Evolutionary conservation across 2,888 invertebrate genomes (phyloP).

Genomic region (Carterocephalus palaemon): DNA sequence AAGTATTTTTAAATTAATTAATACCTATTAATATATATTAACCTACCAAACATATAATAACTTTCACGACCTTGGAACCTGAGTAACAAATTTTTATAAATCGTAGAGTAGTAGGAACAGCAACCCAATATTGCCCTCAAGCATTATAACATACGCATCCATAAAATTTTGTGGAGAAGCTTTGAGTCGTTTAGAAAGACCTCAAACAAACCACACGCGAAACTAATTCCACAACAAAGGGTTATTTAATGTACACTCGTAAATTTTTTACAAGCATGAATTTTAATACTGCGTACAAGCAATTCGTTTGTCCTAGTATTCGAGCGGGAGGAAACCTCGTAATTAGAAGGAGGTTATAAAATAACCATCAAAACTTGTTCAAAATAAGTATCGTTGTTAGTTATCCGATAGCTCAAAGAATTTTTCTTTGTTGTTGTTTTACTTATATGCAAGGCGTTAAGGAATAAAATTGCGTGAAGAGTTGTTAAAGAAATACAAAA

Average conservation of each 20-base stretch:
- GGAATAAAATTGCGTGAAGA: slow-evolving; percentile 30
- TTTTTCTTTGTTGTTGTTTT: neutral
- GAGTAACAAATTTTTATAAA: no score
- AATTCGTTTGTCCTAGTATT: slow-evolving; percentile 62
- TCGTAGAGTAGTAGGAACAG: slow-evolving; percentile 28
- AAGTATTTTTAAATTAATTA: no score
- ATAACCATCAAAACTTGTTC: slow-evolving; percentile 72
- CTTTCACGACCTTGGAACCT: no score
- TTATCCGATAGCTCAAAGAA: slow-evolving; percentile 33
- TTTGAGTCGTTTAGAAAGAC: slow-evolving; percentile 13
- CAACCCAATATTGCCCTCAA: neutral
- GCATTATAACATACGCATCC: slow-evolving; percentile 3
- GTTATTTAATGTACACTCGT: slow-evolving; percentile 52
- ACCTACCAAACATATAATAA: no score
- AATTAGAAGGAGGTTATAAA: slow-evolving; percentile 74
- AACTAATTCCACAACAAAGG: slow-evolving; percentile 59
- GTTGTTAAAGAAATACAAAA: slow-evolving; percentile 22
- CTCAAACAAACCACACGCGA: slow-evolving; percentile 30
- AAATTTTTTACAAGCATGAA: slow-evolving; percentile 58
- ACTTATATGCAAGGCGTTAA: slow-evolving; percentile 32
- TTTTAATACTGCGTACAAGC: slow-evolving; percentile 57
- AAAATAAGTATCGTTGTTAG: slow-evolving; percentile 54
- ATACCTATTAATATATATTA: no score
- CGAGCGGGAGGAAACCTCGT: slow-evolving; percentile 64
- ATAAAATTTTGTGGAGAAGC: slow-evolving; percentile 17